Evolutionary conservation across 2,888 invertebrate species (phyloP).

Genomic region (Epinotia nisella): DNA sequence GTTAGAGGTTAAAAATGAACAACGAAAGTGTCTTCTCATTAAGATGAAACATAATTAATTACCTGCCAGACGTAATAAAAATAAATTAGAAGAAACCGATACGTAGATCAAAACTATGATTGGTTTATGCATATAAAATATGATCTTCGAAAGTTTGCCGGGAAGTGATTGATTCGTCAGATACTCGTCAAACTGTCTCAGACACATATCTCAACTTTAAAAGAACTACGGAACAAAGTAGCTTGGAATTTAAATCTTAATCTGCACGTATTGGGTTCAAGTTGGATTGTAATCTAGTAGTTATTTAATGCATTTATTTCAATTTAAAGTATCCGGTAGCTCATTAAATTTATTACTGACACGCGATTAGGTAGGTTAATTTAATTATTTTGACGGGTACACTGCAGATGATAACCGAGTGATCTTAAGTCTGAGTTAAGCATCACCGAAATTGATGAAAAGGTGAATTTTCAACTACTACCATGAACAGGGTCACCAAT

Average conservation of each 20-base stretch:
- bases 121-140: conserved; percentile 28
- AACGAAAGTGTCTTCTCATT: conserved; percentile 32
- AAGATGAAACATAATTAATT: conserved; percentile 28
- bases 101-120: conserved; percentile 27
- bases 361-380: conserved; percentile 13
- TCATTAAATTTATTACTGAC: conserved; percentile 33
- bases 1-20: background rate
- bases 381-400: conserved; percentile 29
- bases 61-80: conserved; percentile 22
- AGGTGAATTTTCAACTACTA: background rate
- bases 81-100: conserved; percentile 23
- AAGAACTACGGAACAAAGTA: background rate
- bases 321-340: conserved; percentile 23
- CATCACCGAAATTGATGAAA: background rate
- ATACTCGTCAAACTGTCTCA: conserved; percentile 28
- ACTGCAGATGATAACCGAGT: background rate
- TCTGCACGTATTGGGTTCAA: background rate
- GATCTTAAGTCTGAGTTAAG: background rate
- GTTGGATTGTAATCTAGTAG: background rate
- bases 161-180: conserved; percentile 38
- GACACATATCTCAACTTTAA: conserved; percentile 4
- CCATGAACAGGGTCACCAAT: too few relatives aligned
- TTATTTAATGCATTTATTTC: background rate
- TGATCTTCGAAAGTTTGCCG: conserved; percentile 35
- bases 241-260: background rate